Evolutionary conservation across 2,888 invertebrate species (phyloP), one percentile per base, ranked within the genome.

Genomic region (Hypomecis punctinalis): DNA sequence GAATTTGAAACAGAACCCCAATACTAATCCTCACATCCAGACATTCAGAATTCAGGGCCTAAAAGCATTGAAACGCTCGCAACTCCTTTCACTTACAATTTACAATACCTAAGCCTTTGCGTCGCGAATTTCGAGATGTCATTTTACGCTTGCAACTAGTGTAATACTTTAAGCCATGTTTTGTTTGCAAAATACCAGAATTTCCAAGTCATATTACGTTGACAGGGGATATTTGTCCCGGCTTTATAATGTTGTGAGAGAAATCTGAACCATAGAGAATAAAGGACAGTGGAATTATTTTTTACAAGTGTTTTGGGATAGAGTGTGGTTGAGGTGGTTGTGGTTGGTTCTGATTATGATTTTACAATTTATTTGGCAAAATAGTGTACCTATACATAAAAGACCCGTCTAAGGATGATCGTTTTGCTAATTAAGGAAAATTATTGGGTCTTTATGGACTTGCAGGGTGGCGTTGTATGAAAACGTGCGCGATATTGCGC

Each of bases 121-220:
- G 48, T 63, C 37, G 47, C 9, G 61, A 47, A 47, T 48, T 52
- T 42, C 47, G 53, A 54, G 55, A 43, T 49, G 64, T 60, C 59
- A 64, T 55, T 64, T 59, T 10, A 52, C 43, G 40, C 46, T 33
- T 58, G 49, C 59, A 58, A 55, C 52, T 57, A 53, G n/a, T 36
- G 36, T 62, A 58, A 68, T 55, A 53, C 63, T 61, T 63, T 69
- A 66, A 69, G 58, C 68, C 52, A 45, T 46, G 63, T 56, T 68
- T 68, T 66, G 65, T 66, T 66, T 48, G 48, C 48, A 37, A 53
- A 61, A 52, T 61, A 37, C 48, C 39, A 56, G 53, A 49, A 52
- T 60, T 61, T 53, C 51, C 54, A 53, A 61, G 63, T 55, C 63
- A 61, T 66, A 63, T 63, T 61, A 66, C 35, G 65, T 61, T 65